A percentile compares a stretch with the other conserved stretches of the same genome.
phyloP scores from a whole-genome alignment of 1,140 invertebrate species.

The Hyposmocoma kahamanoa region DNA sequence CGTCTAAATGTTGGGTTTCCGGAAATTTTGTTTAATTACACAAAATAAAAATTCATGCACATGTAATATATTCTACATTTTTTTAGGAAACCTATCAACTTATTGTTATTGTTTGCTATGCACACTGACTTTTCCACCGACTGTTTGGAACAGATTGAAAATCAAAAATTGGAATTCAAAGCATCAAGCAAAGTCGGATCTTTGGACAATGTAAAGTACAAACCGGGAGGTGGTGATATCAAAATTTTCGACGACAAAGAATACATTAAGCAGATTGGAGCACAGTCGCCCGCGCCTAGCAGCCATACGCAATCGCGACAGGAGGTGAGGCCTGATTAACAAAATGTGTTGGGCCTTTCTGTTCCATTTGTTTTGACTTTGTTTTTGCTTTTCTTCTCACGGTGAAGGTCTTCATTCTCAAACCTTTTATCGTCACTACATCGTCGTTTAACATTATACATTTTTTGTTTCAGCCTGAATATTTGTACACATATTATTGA shows the following conservation, averaged over 20 bases:
- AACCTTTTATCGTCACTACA: neutral
- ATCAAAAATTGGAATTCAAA: slow-evolving; percentile 89
- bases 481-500: slow-evolving; percentile 75
- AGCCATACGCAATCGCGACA: slow-evolving; percentile 78
- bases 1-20: neutral
- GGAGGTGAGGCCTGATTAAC: slow-evolving; percentile 74
- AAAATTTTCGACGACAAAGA: slow-evolving; percentile 96
- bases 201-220: slow-evolving; percentile 94
- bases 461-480: slow-evolving; percentile 73
- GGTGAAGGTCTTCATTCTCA: slow-evolving; percentile 32
- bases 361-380: slow-evolving; percentile 25
- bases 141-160: slow-evolving; percentile 84
- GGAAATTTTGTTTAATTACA: too few relatives aligned
- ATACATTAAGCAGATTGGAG: slow-evolving; percentile 88
- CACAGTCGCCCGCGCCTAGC: slow-evolving; percentile 75
- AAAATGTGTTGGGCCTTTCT: slow-evolving; percentile 23
- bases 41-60: neutral
- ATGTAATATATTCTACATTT: slow-evolving; percentile 13
- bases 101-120: too few relatives aligned
- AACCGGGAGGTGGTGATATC: slow-evolving; percentile 93
- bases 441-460: slow-evolving; percentile 31
- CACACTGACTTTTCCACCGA: slow-evolving; percentile 30
- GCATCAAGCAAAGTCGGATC: slow-evolving; percentile 92
- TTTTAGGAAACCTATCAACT: too few relatives aligned
- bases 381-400: slow-evolving; percentile 28